Conservation (phyloP, 2,888 invertebrate species). For the Drosophila merina region DNA sequence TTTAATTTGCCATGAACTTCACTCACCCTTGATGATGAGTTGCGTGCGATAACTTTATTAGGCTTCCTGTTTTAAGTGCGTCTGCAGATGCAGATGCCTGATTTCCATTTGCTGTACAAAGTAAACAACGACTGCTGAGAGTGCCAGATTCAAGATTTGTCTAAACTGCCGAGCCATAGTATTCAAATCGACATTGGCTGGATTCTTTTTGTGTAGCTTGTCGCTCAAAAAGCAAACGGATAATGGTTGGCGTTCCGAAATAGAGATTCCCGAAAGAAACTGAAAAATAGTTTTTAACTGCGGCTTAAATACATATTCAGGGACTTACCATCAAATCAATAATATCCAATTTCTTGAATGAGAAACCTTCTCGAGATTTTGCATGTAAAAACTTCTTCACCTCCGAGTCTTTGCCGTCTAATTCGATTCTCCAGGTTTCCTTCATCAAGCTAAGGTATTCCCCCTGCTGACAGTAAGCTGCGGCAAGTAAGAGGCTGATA, state of each 20-base stretch:
- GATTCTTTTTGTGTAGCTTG: not conserved
- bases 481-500: constrained; percentile 31
- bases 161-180: constrained; percentile 21
- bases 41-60: constrained; percentile 26
- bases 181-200: constrained; percentile 3
- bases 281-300: constrained; percentile 2
- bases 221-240: constrained; percentile 43
- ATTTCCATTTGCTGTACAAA: constrained; percentile 43
- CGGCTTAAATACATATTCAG: not conserved
- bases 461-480: constrained; percentile 46
- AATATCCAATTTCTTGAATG: constrained; percentile 26
- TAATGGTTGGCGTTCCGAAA: constrained; percentile 22
- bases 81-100: constrained; percentile 8
- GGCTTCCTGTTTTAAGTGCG: constrained; percentile 17
- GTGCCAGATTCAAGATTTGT: constrained; percentile 34
- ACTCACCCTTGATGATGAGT: constrained; percentile 16
- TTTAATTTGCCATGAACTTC: constrained; percentile 57
- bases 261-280: constrained; percentile 35
- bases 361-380: not conserved
- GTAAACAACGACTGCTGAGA: constrained; percentile 34
- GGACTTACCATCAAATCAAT: constrained; percentile 44
- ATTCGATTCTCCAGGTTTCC: constrained; percentile 8
- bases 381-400: not conserved
- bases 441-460: constrained; percentile 9
- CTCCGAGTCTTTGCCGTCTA: not conserved